Conservation (phyloP, 2,113 vertebrate species). For the Indri indri region DNA sequence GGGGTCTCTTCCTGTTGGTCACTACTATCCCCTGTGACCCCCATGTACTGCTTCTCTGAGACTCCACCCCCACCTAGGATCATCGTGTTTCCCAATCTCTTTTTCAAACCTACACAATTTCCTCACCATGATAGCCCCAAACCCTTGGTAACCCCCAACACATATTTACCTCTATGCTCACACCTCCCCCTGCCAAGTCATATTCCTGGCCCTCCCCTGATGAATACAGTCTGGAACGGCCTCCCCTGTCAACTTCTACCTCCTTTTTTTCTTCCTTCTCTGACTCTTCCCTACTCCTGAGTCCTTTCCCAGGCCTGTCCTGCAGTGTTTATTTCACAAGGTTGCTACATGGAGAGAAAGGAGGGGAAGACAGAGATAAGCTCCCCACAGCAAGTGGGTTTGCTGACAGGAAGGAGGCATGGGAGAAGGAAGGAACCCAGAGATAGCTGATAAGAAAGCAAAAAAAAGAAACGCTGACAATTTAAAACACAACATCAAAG, state of each 20-base stretch:
- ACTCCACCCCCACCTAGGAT: background rate
- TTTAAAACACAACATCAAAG: background rate
- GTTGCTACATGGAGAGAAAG: background rate
- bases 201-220: background rate
- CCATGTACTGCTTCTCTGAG: background rate
- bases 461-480: background rate
- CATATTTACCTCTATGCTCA: background rate
- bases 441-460: background rate
- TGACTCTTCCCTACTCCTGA: background rate
- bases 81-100: background rate
- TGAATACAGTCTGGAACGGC: accelerated
- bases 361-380: background rate
- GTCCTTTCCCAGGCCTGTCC: background rate
- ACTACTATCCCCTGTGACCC: background rate
- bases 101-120: constrained; percentile 1
- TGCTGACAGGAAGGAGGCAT: background rate
- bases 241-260: background rate
- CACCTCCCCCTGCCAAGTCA: background rate
- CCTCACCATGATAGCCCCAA: background rate
- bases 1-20: background rate
- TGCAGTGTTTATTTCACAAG: background rate
- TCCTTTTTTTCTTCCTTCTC: background rate
- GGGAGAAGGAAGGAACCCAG: background rate
- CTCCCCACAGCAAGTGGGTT: background rate
- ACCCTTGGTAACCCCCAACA: background rate